Evolutionary conservation across 2,113 vertebrate species (phyloP).

Genomic region (Vombatus ursinus): DNA sequence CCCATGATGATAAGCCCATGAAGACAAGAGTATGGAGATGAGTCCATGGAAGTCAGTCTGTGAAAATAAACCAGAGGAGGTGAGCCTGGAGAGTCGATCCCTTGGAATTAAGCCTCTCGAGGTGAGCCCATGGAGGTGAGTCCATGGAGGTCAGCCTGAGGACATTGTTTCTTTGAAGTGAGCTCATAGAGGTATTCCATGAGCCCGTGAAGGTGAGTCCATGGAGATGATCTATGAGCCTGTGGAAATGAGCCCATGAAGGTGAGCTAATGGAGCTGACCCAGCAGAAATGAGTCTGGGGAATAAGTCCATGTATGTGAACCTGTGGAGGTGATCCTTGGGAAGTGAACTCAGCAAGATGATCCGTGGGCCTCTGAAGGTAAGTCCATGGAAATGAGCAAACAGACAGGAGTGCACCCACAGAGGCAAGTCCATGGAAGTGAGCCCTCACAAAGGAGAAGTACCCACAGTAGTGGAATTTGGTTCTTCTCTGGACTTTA

Average conservation of each 20-base stretch:
- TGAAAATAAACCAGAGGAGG: background rate
- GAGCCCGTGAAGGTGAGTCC: background rate
- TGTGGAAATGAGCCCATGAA: background rate
- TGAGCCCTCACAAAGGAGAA: background rate
- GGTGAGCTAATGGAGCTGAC: background rate
- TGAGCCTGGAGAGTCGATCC: background rate
- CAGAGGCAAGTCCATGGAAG: background rate
- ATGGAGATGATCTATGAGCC: background rate
- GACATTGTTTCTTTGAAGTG: background rate
- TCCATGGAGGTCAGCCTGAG: background rate
- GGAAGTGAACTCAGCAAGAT: background rate
- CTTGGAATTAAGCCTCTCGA: background rate
- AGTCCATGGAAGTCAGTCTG: background rate
- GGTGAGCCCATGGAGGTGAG: background rate
- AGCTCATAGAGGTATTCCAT: background rate
- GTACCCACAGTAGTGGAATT: background rate
- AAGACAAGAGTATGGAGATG: too few relatives aligned
- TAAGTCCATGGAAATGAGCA: background rate
- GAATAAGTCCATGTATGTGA: background rate
- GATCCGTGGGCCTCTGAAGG: background rate
- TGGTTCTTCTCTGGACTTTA: constrained; percentile 58
- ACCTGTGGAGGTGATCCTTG: background rate
- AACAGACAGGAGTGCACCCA: background rate
- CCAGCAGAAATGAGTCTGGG: background rate
- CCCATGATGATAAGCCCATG: background rate